Evolutionary conservation across 2,888 invertebrate species (phyloP).

Genomic region (Diadegma fenestrale): DNA sequence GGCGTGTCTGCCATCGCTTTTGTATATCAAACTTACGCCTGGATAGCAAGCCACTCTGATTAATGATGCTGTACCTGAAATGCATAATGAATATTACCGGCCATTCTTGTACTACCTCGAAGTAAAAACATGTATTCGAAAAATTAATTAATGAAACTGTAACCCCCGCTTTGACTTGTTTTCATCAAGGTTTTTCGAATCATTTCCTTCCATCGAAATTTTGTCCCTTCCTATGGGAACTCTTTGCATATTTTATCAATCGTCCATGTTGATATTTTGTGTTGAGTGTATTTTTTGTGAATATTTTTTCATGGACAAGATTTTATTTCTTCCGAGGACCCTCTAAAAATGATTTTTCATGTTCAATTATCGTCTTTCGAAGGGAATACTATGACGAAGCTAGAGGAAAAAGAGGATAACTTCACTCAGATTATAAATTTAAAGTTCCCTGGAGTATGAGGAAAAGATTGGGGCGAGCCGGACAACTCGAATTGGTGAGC

Average conservation of each 20-base stretch:
- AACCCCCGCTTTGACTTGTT: background rate
- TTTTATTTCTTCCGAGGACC: background rate
- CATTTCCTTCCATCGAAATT: background rate
- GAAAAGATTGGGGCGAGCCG: slow-evolving; percentile 13
- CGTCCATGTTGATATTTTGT: too few relatives aligned
- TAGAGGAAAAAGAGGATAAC: slow-evolving; percentile 11
- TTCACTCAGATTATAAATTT: slow-evolving; percentile 39
- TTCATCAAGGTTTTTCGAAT: background rate
- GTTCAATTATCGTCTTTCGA: slow-evolving; percentile 21
- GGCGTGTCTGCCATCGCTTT: slow-evolving; percentile 17
- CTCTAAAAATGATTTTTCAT: slow-evolving; percentile 11
- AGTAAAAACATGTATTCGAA: background rate
- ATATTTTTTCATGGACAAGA: background rate
- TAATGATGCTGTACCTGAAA: slow-evolving; percentile 33
- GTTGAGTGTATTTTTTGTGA: background rate
- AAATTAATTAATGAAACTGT: background rate
- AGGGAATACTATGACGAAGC: background rate
- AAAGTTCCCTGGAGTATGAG: background rate
- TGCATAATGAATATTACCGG: background rate
- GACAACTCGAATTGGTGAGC: slow-evolving; percentile 35
- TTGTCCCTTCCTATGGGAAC: background rate
- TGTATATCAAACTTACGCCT: slow-evolving; percentile 23
- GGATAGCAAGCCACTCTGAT: slow-evolving; percentile 35
- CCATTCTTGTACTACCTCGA: background rate
- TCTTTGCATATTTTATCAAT: too few relatives aligned